Evolutionary conservation across 1,140 invertebrate species (phyloP).

Genomic region (Saxidomus purpurata): DNA sequence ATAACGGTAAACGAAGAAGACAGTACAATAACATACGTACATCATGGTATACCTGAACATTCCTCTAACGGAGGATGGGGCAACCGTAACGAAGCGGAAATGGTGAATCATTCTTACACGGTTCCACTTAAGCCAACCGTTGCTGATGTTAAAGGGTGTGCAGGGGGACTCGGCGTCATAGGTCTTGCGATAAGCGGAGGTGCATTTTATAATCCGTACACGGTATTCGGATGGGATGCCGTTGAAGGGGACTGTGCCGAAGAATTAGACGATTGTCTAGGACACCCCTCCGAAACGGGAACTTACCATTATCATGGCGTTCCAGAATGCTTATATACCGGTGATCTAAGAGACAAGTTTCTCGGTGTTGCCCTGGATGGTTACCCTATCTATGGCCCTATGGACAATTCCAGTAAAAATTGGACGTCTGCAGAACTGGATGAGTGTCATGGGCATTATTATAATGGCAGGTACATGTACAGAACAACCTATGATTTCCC

Average conservation of each 20-base stretch:
- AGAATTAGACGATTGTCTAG: not conserved
- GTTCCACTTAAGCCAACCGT: conserved; percentile 34
- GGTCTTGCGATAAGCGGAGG: conserved; percentile 24
- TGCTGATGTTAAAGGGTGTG: conserved; percentile 13
- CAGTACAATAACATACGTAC: conserved; percentile 16
- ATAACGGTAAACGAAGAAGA: not conserved
- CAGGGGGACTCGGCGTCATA: conserved; percentile 23
- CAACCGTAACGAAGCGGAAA: not conserved
- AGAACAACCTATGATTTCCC: conserved; percentile 52
- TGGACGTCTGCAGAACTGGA: conserved; percentile 42
- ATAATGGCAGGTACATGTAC: conserved; percentile 48
- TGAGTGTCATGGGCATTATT: conserved; percentile 37
- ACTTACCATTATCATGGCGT: conserved; percentile 45
- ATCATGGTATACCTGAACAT: conserved; percentile 36
- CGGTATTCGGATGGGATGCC: conserved; percentile 16
- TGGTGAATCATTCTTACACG: conserved; percentile 1
- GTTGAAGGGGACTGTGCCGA: conserved; percentile 49
- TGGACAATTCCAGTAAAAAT: conserved; percentile 19
- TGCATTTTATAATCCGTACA: conserved; percentile 42
- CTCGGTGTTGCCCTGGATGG: conserved; percentile 47
- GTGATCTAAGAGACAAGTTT: conserved; percentile 33
- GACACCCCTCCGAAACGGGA: conserved; percentile 33
- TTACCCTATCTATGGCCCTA: conserved; percentile 51
- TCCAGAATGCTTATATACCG: conserved; percentile 41
- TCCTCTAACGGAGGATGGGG: conserved; percentile 11